phyloP scores from a whole-genome alignment of 30 jellyfish, hydroid and myxozoan genomes.

The Turritopsis dohrnii region DNA sequence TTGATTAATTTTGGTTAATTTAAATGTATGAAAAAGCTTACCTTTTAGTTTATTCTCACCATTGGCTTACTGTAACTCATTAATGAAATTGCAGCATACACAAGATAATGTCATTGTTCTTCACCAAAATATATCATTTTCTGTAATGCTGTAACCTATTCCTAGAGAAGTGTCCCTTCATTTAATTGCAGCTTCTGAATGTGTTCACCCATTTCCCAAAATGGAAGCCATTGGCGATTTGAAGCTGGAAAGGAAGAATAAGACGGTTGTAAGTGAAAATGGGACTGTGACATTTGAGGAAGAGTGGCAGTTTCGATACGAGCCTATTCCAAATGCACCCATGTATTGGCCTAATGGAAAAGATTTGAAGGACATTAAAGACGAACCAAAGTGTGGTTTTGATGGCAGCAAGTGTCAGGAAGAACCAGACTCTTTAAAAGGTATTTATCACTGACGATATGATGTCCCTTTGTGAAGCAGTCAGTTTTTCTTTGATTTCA shows the following conservation, averaged over 20 bases:
- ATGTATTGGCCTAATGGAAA: slow-evolving; percentile 34
- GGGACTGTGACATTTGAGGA: slow-evolving; percentile 13
- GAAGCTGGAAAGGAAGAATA: slow-evolving; percentile 9
- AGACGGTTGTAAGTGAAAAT: neutral
- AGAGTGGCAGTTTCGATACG: slow-evolving; percentile 25
- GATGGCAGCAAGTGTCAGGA: slow-evolving; percentile 37
- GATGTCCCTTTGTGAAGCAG: neutral
- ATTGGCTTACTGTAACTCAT: too few relatives aligned
- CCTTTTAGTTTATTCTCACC: too few relatives aligned
- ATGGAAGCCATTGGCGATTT: slow-evolving; percentile 35
- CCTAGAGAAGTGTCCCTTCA: neutral
- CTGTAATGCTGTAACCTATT: too few relatives aligned
- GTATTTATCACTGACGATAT: neutral
- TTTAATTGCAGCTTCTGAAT: neutral
- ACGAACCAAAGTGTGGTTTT: slow-evolving; percentile 73
- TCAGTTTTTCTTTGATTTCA: too few relatives aligned
- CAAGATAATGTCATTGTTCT: neutral
- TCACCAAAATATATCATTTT: neutral
- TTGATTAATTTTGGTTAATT: too few relatives aligned
- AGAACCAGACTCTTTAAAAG: slow-evolving; percentile 4
- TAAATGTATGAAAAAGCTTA: too few relatives aligned
- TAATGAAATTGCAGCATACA: neutral
- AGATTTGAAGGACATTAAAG: slow-evolving; percentile 19
- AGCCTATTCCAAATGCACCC: slow-evolving; percentile 8
- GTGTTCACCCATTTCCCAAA: slow-evolving; percentile 14